phyloP scores from a whole-genome alignment of 1,140 invertebrate species.

The Drosophila orosa region DNA sequence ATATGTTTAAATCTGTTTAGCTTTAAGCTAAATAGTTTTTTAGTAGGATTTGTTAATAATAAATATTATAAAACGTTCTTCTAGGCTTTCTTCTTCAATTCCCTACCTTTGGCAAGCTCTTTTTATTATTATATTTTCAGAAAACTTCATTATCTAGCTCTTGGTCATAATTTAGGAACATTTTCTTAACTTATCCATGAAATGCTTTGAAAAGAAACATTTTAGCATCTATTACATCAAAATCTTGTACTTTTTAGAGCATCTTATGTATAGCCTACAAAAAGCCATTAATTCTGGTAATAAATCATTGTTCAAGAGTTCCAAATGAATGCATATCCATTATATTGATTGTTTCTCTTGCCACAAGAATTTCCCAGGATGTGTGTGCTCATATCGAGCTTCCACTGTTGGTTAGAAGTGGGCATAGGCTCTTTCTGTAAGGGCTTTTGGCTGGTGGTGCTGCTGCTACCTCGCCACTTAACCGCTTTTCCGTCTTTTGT shows the following conservation, averaged over 20 bases:
- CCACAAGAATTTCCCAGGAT: background rate
- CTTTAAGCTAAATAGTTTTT: background rate
- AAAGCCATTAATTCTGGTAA: background rate
- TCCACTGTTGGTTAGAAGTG: constrained; percentile 37
- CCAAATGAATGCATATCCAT: constrained; percentile 1
- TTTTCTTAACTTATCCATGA: no score
- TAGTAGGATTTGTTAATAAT: background rate
- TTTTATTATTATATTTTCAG: background rate
- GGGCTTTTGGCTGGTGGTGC: constrained; percentile 56
- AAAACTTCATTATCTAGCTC: background rate
- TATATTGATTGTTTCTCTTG: constrained; percentile 11
- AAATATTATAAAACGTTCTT: background rate
- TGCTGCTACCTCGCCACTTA: constrained; percentile 68
- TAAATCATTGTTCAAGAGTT: constrained; percentile 4
- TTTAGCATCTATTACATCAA: no score
- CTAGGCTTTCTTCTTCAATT: no score
- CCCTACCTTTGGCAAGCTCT: no score
- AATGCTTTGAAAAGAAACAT: no score
- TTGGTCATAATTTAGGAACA: no score
- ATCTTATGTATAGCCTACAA: background rate
- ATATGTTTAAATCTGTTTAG: no score
- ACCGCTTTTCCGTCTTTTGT: constrained; percentile 78
- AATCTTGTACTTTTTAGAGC: background rate
- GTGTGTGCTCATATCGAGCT: constrained; percentile 9
- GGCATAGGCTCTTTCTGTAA: constrained; percentile 49